These are phyloP conservation scores for Drosophila yooni DNA, from an alignment of 2,888 invertebrate species.

Conservation along the genomic window DNA sequence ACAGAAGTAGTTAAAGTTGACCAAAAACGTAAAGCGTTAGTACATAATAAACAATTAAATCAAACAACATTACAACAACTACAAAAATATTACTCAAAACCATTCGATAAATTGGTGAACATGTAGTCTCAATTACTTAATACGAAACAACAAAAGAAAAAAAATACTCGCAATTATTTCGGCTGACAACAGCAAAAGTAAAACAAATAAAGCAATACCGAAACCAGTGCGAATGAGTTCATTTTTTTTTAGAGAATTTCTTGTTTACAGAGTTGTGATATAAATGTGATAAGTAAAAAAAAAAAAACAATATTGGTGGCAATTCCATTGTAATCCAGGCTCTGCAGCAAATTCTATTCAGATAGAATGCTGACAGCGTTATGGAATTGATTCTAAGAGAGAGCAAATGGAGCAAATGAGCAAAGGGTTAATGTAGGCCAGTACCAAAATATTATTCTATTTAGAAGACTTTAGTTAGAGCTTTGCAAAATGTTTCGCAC, in stretches of 20 bases:
- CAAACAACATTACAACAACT: conserved; percentile 35
- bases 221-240: conserved; percentile 43
- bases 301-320: conserved; percentile 20
- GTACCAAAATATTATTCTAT: conserved; percentile 3
- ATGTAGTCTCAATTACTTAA: conserved; percentile 7
- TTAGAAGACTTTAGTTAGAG: neutral
- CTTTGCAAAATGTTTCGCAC: neutral
- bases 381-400: neutral
- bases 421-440: conserved; percentile 14
- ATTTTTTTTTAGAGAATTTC: neutral
- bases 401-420: neutral
- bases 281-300: conserved; percentile 3
- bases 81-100: conserved; percentile 38
- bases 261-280: neutral
- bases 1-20: conserved; percentile 37
- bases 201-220: conserved; percentile 33
- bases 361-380: neutral
- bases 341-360: neutral
- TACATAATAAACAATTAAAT: conserved; percentile 39
- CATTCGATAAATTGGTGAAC: conserved; percentile 12
- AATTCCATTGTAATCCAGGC: neutral
- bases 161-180: conserved; percentile 14
- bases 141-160: conserved; percentile 8
- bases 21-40: conserved; percentile 64
- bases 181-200: conserved; percentile 2